Conservation (phyloP, 2,113 vertebrate genomes). For the Herpailurus yagouaroundi region DNA sequence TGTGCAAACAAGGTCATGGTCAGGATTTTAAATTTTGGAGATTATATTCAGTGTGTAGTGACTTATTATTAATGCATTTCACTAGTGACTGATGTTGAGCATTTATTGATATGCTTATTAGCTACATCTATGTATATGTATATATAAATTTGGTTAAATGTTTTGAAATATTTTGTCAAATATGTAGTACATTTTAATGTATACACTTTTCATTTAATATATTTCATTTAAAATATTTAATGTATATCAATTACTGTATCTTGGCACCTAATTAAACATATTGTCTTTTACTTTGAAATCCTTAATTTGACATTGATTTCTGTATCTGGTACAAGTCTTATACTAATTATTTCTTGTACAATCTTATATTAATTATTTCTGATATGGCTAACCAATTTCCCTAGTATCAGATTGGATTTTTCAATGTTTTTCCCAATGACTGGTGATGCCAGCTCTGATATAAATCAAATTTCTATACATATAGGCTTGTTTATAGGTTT, state of each 20-base stretch:
- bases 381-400: not conserved
- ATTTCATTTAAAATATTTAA: not conserved
- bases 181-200: not conserved
- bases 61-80: not conserved
- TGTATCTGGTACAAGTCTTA: not conserved
- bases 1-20: not conserved
- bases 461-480: not conserved
- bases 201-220: not conserved
- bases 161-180: not conserved
- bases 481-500: not conserved
- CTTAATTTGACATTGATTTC: not conserved
- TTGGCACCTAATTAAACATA: not conserved
- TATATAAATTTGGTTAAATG: not conserved
- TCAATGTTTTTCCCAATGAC: not conserved
- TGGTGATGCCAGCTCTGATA: not conserved
- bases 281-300: not conserved
- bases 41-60: no score
- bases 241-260: not conserved
- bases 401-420: not conserved
- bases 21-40: not conserved
- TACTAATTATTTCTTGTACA: not conserved
- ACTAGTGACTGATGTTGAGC: not conserved
- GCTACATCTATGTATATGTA: not conserved
- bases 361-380: not conserved
- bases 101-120: not conserved